These are phyloP conservation scores for Baronia brevicornis DNA, from an alignment of 2,888 invertebrate species.

Conservation along the genomic window DNA sequence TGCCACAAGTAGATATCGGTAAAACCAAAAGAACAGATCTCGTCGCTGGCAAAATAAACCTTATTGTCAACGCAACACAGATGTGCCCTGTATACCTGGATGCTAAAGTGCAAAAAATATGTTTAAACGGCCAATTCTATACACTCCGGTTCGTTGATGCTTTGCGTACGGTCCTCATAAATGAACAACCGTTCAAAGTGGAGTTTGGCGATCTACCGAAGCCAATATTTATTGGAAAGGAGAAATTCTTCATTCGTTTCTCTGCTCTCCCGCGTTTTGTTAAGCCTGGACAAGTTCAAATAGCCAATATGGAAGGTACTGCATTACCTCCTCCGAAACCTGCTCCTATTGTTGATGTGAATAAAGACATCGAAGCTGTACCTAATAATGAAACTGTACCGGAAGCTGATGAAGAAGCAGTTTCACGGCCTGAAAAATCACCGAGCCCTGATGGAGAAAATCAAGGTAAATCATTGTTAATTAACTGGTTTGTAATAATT, in stretches of 20 bases:
- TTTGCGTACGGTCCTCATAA: constrained; percentile 84
- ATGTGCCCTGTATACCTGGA: constrained; percentile 89
- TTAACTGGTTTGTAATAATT: neutral
- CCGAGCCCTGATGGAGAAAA: constrained; percentile 57
- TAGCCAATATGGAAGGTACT: constrained; percentile 83
- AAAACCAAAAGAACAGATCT: constrained; percentile 85
- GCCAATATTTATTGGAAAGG: constrained; percentile 82
- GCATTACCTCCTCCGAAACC: constrained; percentile 31
- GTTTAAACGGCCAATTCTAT: constrained; percentile 81
- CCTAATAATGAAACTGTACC: constrained; percentile 16
- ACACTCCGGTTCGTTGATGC: constrained; percentile 88
- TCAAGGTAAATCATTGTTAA: constrained; percentile 39
- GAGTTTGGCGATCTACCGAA: constrained; percentile 91
- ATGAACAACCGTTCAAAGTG: constrained; percentile 84
- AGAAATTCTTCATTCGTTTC: constrained; percentile 87
- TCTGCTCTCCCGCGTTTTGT: constrained; percentile 85
- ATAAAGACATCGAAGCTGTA: constrained; percentile 15
- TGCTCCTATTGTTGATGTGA: constrained; percentile 22
- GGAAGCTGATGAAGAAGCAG: constrained; percentile 27
- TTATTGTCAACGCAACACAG: constrained; percentile 87
- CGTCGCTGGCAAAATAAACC: constrained; percentile 88
- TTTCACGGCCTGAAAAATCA: constrained; percentile 36
- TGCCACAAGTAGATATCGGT: constrained; percentile 95
- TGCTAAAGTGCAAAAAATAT: constrained; percentile 87
- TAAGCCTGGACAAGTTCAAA: constrained; percentile 80